A percentile compares a stretch with the other conserved stretches of the same genome.
Conservation (phyloP, 2,888 invertebrate genomes). For the Diachrysia chrysitis region DNA sequence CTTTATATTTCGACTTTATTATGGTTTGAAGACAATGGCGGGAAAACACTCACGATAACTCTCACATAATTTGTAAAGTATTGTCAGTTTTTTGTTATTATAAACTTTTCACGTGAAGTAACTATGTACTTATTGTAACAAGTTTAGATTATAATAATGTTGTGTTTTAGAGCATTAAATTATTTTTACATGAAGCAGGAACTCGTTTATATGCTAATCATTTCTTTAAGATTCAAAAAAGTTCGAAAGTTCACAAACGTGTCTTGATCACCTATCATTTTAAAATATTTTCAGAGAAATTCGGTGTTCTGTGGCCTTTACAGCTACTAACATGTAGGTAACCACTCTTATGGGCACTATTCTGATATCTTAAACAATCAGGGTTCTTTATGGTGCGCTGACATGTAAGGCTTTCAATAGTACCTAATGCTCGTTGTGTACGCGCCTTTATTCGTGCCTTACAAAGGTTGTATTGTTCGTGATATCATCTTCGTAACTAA, state of each 20-base stretch:
- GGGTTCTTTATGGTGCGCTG: neutral
- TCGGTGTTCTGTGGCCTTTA: too few relatives aligned
- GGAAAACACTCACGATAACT: neutral
- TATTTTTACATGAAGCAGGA: too few relatives aligned
- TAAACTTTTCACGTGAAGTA: neutral
- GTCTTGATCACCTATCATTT: too few relatives aligned
- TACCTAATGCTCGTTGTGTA: neutral
- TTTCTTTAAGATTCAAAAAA: too few relatives aligned
- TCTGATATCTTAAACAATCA: neutral
- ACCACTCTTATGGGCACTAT: neutral
- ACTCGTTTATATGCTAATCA: too few relatives aligned
- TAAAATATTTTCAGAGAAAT: too few relatives aligned
- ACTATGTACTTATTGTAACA: neutral
- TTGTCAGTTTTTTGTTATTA: neutral
- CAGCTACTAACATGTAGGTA: too few relatives aligned
- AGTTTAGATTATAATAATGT: neutral
- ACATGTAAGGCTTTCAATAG: conserved; percentile 6
- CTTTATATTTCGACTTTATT: conserved; percentile 1
- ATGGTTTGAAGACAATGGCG: conserved; percentile 9
- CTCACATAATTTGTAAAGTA: conserved; percentile 6
- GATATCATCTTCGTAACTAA: neutral
- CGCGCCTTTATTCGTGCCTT: conserved; percentile 5
- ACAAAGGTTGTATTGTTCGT: conserved; percentile 35
- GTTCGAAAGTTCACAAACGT: too few relatives aligned
- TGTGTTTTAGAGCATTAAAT: too few relatives aligned